Evolutionary conservation across 2,113 vertebrate species (phyloP), one percentile per base, ranked within the genome.

Genomic region (Phrynosoma platyrhinos): DNA sequence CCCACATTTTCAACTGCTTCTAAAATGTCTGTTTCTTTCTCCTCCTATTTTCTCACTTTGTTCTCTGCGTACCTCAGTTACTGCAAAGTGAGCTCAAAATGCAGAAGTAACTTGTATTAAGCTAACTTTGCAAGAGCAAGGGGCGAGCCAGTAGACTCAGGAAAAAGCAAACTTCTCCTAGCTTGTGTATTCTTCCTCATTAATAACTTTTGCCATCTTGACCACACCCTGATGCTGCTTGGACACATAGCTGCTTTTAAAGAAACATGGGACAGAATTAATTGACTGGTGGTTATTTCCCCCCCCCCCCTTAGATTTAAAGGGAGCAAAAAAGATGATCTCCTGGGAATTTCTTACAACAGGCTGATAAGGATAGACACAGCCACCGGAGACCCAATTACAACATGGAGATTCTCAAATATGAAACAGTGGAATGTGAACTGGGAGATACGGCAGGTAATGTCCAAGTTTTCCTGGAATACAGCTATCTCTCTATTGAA

Each of bases 381-480:
- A 89, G 95, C 97, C 64, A 97, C 98, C 0, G 96, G 98, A 68
- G 97, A 98, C 94, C 98, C 98, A 0, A 94, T 99, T 92, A 98
- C 98, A 90, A 99, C 99, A 0, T 99, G 98, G 98, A 98, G 99
- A 93, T 99, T 98, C 62, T 95, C 98, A 92, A 99, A 98, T 94
- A 99, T 99, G 97, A 99, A 98, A 93, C 98, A 99, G 94, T 99
- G 99, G 99, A 99, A 99, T 64, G 99, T 99, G 68, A 99, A 99
- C 96, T 99, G 99, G 99, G 99, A 99, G 96, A 99, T 99, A 90
- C 97, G 97, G 93, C 98, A 99, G 98, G 99, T 99, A 92, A 92
- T 78, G 7, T 84, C 79, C 52, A 91, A 30, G 0, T 2, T 68
- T 76, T 82, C 27, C 55, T 5, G 30, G 27, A 4, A 53, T 80